Conservation (phyloP, 2,888 invertebrate species). For the Hydropsyche betteni region DNA sequence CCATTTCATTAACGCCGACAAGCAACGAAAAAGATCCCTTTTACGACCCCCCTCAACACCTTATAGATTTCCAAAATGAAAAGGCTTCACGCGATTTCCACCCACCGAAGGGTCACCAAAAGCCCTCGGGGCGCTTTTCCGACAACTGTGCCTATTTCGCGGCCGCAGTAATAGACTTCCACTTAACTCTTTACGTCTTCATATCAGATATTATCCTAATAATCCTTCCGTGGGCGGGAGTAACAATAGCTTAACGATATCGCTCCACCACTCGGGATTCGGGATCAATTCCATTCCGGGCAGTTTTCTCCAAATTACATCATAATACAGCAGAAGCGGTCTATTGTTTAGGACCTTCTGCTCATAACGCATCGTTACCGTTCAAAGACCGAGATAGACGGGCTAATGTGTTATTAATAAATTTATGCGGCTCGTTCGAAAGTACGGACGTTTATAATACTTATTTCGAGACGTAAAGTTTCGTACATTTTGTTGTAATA, state of each 20-base stretch:
- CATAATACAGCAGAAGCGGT: slow-evolving; percentile 18
- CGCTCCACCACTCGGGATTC: slow-evolving; percentile 22
- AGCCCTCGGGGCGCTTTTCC: slow-evolving; percentile 23
- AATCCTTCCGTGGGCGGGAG: slow-evolving; percentile 21
- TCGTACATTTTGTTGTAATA: too few species aligned
- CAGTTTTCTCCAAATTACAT: slow-evolving; percentile 6
- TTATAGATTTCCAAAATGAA: neutral
- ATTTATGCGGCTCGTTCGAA: slow-evolving; percentile 1
- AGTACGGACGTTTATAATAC: slow-evolving; percentile 4
- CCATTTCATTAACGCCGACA: neutral
- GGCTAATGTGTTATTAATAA: slow-evolving; percentile 21
- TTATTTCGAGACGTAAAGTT: neutral
- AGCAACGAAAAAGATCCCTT: neutral
- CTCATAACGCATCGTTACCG: slow-evolving; percentile 20
- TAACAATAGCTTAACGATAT: slow-evolving; percentile 39
- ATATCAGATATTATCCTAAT: slow-evolving; percentile 34
- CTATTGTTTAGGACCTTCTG: slow-evolving; percentile 20
- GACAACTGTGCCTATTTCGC: neutral
- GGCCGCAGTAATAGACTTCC: slow-evolving; percentile 19
- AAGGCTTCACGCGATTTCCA: neutral
- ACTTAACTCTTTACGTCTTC: slow-evolving; percentile 32
- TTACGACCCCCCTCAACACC: neutral
- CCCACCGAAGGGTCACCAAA: neutral
- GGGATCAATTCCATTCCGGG: slow-evolving; percentile 14
- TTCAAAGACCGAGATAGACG: slow-evolving; percentile 5